Conservation (phyloP, 2,797 vertebrate species). For the Pipistrellus pipistrellus region DNA sequence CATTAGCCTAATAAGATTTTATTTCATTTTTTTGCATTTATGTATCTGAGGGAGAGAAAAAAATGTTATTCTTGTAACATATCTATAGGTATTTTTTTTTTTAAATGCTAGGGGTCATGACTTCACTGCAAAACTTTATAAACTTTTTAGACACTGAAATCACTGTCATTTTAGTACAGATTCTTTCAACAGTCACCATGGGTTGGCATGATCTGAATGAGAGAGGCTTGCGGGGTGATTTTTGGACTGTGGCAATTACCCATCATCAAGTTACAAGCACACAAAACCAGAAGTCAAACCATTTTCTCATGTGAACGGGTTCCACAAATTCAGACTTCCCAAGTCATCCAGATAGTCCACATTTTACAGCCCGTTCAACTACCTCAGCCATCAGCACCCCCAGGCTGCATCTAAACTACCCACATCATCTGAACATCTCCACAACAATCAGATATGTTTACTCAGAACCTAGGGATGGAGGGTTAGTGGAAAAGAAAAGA, state of each 20-base stretch:
- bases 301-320: conserved; percentile 1
- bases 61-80: neutral
- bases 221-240: neutral
- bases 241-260: neutral
- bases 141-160: neutral
- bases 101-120: neutral
- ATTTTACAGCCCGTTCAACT: conserved; percentile 52
- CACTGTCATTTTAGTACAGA: neutral
- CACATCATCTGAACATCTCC: conserved; percentile 10
- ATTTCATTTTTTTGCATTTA: neutral
- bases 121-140: neutral
- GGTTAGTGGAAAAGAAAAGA: neutral
- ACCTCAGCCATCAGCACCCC: neutral
- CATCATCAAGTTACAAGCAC: neutral
- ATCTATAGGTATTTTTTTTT: neutral
- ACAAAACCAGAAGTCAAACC: neutral
- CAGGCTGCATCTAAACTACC: conserved; percentile 36
- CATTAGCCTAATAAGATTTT: neutral
- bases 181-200: neutral
- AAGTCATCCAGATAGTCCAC: conserved; percentile 7
- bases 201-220: neutral
- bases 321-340: conserved; percentile 7
- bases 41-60: neutral
- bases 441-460: conserved; percentile 17
- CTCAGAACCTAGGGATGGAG: neutral